Percentiles rank a stretch among this genome's conserved stretches.
Evolutionary conservation across 2,797 vertebrate species (phyloP).

Genomic region (Lateolabrax maculatus): DNA sequence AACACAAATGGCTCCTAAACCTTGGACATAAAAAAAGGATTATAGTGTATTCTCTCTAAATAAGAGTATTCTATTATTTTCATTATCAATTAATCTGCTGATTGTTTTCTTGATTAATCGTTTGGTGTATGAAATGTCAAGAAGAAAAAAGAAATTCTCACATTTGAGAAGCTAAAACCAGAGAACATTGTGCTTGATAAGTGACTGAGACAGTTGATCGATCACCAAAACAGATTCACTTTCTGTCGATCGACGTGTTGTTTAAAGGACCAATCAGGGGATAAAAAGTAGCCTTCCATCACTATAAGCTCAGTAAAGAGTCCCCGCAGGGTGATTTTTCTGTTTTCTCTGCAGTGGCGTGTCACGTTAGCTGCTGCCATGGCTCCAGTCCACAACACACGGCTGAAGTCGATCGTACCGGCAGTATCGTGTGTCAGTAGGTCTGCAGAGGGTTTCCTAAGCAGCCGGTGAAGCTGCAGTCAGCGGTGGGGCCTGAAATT

Average conservation of each 20-base stretch:
- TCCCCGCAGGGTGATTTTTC: background rate
- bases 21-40: too few relatives aligned
- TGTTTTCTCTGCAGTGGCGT: background rate
- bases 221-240: too few relatives aligned
- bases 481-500: background rate
- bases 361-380: background rate
- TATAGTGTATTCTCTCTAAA: too few relatives aligned
- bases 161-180: background rate
- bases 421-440: constrained; percentile 12
- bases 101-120: background rate
- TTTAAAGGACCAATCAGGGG: background rate
- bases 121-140: too few relatives aligned
- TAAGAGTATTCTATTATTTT: too few relatives aligned
- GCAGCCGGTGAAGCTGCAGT: background rate
- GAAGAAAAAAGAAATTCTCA: background rate
- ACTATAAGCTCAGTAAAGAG: background rate
- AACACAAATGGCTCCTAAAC: too few relatives aligned
- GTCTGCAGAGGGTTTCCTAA: background rate
- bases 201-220: background rate
- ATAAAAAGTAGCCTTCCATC: background rate
- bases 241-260: background rate
- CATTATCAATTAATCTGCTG: too few relatives aligned
- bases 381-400: constrained; percentile 25
- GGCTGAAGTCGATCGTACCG: constrained; percentile 1
- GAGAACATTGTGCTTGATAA: background rate